phyloP scores from a whole-genome alignment of 2,797 vertebrate genomes.

The Spinus pinus region DNA sequence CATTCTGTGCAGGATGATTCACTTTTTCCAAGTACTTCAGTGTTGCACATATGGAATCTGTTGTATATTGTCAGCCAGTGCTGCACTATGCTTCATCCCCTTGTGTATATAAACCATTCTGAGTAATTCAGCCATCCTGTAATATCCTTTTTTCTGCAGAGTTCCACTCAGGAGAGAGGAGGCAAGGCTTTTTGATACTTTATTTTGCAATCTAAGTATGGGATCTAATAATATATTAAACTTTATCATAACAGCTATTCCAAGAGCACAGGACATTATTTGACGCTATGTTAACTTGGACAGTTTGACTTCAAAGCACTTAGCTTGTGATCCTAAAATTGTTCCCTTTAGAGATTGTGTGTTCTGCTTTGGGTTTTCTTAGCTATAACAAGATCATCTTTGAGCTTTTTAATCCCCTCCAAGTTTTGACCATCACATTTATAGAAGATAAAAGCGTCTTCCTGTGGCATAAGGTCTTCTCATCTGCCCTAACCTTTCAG shows the following conservation, averaged over 20 bases:
- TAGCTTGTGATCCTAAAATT: not conserved
- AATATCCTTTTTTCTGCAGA: not conserved
- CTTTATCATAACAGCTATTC: not conserved
- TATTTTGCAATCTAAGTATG: not conserved
- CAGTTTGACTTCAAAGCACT: not conserved
- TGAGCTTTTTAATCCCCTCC: not conserved
- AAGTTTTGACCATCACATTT: not conserved
- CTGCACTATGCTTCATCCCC: not conserved
- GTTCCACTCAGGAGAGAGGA: not conserved
- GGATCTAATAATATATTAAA: not conserved
- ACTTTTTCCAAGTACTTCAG: not conserved
- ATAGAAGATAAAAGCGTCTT: conserved; percentile 7
- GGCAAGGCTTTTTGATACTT: not conserved
- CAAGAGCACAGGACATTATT: not conserved
- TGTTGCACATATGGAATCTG: not conserved
- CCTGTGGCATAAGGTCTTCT: not conserved
- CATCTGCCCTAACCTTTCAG: not conserved
- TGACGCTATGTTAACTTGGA: not conserved
- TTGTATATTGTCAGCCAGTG: not conserved
- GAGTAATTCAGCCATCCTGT: not conserved
- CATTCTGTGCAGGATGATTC: conserved; percentile 41
- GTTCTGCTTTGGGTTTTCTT: not conserved
- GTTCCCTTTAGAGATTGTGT: not conserved
- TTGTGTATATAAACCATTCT: not conserved
- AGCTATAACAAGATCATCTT: not conserved